Conservation (phyloP, 2,888 invertebrate genomes). For the Sericinus montela region DNA sequence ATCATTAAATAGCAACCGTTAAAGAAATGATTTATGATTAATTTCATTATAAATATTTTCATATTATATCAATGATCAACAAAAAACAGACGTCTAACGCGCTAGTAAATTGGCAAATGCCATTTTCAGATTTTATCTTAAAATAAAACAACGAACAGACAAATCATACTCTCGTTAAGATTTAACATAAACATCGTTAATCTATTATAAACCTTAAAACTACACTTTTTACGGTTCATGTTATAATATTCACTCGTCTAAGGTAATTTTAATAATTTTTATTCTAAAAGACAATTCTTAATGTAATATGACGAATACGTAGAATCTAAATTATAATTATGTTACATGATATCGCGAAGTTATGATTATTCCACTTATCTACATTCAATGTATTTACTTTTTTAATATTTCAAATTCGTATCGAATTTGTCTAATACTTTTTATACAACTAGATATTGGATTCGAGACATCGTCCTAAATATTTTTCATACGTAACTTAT, state of each 20-base stretch:
- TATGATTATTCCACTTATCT: too few species aligned
- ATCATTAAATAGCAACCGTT: neutral
- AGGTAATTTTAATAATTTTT: neutral
- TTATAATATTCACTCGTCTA: neutral
- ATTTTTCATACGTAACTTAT: too few species aligned
- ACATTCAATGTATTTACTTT: too few species aligned
- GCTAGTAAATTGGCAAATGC: neutral
- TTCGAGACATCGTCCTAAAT: too few species aligned
- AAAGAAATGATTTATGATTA: neutral
- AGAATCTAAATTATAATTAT: too few species aligned
- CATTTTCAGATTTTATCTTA: neutral
- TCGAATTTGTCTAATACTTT: too few species aligned
- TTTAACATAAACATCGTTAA: neutral
- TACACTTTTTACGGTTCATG: neutral
- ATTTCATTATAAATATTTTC: neutral
- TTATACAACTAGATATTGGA: too few species aligned
- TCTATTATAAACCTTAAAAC: neutral
- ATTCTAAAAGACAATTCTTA: neutral
- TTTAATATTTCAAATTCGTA: too few species aligned
- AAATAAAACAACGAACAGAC: neutral
- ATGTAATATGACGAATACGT: neutral
- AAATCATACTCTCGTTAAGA: neutral
- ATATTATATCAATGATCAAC: neutral
- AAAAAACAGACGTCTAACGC: neutral
- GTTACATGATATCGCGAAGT: too few species aligned